Percentiles rank a stretch among this genome's conserved stretches.
Conservation (phyloP, 2,797 vertebrate species). For the Harpagifer antarcticus region DNA sequence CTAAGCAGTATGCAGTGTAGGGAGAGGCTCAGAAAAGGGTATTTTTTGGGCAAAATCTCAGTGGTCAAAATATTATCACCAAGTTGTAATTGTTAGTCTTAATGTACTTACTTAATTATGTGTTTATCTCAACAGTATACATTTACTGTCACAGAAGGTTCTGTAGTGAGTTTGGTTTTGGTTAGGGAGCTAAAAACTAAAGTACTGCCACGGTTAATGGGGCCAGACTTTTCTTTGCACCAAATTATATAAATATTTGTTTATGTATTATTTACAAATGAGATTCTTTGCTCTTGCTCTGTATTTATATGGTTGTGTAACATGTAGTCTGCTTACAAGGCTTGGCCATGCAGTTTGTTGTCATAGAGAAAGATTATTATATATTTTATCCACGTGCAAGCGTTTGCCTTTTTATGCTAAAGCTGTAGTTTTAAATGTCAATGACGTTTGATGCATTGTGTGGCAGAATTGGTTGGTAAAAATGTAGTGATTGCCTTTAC, state of each 20-base stretch:
- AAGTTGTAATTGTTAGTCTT: background rate
- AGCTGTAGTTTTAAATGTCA: constrained; percentile 42
- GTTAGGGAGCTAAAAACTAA: background rate
- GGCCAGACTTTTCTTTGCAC: background rate
- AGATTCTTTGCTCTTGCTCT: background rate
- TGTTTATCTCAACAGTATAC: background rate
- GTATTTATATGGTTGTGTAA: constrained; percentile 1
- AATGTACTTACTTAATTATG: background rate
- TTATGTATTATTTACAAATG: background rate
- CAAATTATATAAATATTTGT: background rate
- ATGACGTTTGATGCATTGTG: constrained; percentile 42
- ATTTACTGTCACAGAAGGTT: background rate
- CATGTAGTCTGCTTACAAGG: constrained; percentile 4
- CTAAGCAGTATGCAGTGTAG: background rate
- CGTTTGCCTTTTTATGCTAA: constrained; percentile 8
- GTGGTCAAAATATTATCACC: background rate
- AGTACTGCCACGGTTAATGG: background rate
- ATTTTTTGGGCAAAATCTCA: background rate
- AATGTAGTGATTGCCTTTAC: constrained; percentile 52
- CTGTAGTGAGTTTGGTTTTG: background rate
- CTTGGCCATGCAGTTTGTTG: constrained; percentile 21
- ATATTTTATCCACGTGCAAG: constrained; percentile 9
- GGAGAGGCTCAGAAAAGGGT: background rate
- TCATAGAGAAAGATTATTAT: constrained; percentile 16
- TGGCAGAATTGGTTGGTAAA: constrained; percentile 3